These are phyloP conservation scores for Actinia tenebrosa DNA, from an alignment of 64 coral and sea anemone species.

Conservation along the genomic window DNA sequence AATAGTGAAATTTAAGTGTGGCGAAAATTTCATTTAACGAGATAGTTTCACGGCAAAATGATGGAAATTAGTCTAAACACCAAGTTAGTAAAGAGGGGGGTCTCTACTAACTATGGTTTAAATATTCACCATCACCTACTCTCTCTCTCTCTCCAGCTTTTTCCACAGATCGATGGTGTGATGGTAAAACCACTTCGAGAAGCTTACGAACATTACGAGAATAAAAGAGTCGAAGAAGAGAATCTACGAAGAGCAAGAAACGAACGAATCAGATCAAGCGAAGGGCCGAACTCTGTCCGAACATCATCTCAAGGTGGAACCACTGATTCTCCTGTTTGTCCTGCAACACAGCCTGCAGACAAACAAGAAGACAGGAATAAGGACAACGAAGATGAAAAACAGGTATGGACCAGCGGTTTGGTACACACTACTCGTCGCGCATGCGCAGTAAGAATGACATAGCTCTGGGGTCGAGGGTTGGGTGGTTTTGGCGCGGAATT, in stretches of 20 bases:
- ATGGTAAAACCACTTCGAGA: constrained; percentile 72
- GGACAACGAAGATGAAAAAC: background rate
- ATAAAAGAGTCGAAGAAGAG: constrained; percentile 47
- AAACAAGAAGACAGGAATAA: background rate
- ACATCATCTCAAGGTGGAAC: background rate
- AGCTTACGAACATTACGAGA: constrained; percentile 68
- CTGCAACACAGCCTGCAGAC: background rate
- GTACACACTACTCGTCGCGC: too few species aligned
- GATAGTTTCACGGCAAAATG: too few species aligned
- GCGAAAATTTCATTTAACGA: too few species aligned
- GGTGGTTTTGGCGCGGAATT: too few species aligned
- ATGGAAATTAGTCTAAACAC: too few species aligned
- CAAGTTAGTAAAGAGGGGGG: too few species aligned
- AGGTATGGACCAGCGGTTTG: background rate
- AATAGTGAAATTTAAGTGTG: too few species aligned
- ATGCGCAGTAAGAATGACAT: too few species aligned
- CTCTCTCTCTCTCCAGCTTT: constrained; percentile 30
- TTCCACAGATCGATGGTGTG: constrained; percentile 61
- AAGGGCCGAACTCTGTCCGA: background rate
- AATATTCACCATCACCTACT: too few species aligned
- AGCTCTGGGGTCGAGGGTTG: too few species aligned
- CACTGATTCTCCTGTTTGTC: background rate
- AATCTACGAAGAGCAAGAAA: constrained; percentile 6
- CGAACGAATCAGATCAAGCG: background rate
- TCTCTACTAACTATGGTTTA: too few species aligned